Percentiles rank a stretch among this genome's conserved stretches.
Evolutionary conservation across 1,140 invertebrate species (phyloP).

Genomic region (Brachionus angularis): DNA sequence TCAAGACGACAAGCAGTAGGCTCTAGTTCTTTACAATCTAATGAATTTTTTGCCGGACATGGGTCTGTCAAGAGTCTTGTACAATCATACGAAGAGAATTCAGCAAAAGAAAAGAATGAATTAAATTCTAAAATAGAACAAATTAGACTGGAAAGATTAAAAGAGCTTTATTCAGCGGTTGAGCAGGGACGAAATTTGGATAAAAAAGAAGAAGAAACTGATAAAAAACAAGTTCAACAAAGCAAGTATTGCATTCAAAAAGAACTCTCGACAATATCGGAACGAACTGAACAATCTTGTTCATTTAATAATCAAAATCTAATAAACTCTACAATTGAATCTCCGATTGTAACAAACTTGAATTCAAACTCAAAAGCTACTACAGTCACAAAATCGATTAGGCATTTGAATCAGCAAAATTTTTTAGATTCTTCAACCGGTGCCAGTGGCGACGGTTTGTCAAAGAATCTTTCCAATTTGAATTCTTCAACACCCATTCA

Average conservation of each 20-base stretch:
- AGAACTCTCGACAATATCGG: constrained; percentile 39
- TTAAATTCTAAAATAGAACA: neutral
- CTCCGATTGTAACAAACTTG: neutral
- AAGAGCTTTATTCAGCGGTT: neutral
- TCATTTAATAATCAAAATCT: neutral
- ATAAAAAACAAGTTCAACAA: constrained; percentile 1
- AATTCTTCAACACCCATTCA: constrained; percentile 20
- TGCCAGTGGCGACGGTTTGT: neutral
- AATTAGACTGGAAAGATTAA: neutral
- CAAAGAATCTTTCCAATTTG: constrained; percentile 2
- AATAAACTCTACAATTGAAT: neutral
- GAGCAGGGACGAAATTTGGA: neutral
- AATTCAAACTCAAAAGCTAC: constrained; percentile 2
- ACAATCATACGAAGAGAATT: constrained; percentile 37
- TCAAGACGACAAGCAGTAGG: neutral
- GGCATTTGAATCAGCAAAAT: constrained; percentile 19
- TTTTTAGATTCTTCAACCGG: constrained; percentile 24
- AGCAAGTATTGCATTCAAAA: neutral
- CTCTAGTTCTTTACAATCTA: neutral
- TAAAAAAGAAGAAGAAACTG: neutral
- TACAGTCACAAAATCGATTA: constrained; percentile 14
- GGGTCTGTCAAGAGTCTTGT: constrained; percentile 29
- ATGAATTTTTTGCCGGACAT: constrained; percentile 17
- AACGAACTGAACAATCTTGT: constrained; percentile 33
- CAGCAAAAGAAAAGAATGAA: constrained; percentile 23